Evolutionary conservation across 2,797 vertebrate species (phyloP), one percentile per base, ranked within the genome.

Genomic region (Iguana delicatissima): DNA sequence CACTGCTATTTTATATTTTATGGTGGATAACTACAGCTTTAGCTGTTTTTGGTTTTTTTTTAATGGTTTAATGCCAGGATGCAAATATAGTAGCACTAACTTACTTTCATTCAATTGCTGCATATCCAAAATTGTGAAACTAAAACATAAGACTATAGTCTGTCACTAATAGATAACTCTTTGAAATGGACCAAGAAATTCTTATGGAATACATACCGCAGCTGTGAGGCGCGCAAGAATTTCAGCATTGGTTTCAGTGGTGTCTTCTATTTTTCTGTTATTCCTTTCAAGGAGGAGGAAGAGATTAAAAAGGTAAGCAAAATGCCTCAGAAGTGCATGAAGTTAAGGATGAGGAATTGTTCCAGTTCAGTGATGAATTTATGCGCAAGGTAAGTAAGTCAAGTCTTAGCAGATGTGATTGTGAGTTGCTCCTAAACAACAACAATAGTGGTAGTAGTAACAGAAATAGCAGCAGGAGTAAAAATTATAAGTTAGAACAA

Each of bases 171-270:
- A 50, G 74, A 77, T 84, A 90, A 42, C 84, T 91, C 91, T 92
- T 95, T 89, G 93, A 94, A 89, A 87, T 13, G 64, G 91, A 88
- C 91, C 29, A 92, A 83, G 69, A 90, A 90, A 24, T 91, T 86
- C 59, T 84, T 81, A 86, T 13, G 86, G 59, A 85, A 94, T 90
- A 90, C 97, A 98, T 97, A 99, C 99, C 96, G 98, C 99, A 92
- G 99, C 99, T 2, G 99, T 99, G 80, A 99, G 98, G 83, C 98
- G 98, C 95, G 98, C 98, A 8, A 99, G 98, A 93, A 99, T 98
- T 97, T 99, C 98, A 93, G 98, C 98, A 91, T 98, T 98, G 94
- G 98, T 98, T 96, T 99, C 98, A 92, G 98, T 96, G 3, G 98
- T 97, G 91, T 98, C 98, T 94, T 99, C 97, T 46, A 97, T 96